Percentiles rank a stretch among this genome's conserved stretches.
These are phyloP conservation scores for Pagetopsis macropterus DNA, from an alignment of 2,797 vertebrate genomes.

Conservation along the genomic window DNA sequence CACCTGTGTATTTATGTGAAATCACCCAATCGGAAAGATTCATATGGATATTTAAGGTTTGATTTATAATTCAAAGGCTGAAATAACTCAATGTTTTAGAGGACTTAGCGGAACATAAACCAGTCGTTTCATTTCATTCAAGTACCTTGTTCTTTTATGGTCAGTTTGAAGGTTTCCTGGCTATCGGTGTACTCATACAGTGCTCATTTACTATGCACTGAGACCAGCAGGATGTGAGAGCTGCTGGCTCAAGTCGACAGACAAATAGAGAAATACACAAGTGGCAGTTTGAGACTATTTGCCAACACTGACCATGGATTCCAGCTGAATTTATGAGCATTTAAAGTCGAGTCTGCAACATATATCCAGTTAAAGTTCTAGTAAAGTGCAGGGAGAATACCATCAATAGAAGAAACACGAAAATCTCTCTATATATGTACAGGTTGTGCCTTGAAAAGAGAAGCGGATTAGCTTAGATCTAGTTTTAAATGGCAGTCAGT, in stretches of 20 bases:
- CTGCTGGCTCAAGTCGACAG: neutral
- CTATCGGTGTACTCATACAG: slow-evolving; percentile 10
- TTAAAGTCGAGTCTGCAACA: neutral
- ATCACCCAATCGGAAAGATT: slow-evolving; percentile 5
- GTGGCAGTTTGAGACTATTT: slow-evolving; percentile 10
- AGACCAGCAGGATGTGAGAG: slow-evolving; percentile 1
- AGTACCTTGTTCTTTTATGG: slow-evolving; percentile 13
- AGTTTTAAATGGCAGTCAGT: slow-evolving; percentile 38
- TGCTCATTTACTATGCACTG: slow-evolving; percentile 1
- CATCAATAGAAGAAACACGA: neutral
- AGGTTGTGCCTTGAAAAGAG: slow-evolving; percentile 36
- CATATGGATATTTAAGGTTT: neutral
- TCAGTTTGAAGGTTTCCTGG: slow-evolving; percentile 17
- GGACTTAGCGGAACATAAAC: neutral
- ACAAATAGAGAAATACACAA: neutral
- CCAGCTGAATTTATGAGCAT: slow-evolving; percentile 8
- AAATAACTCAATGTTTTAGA: neutral
- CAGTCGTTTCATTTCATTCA: slow-evolving; percentile 15
- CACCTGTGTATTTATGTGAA: neutral
- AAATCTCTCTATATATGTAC: slow-evolving; percentile 20
- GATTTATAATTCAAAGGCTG: neutral
- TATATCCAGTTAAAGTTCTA: slow-evolving; percentile 21
- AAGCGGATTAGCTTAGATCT: slow-evolving; percentile 9
- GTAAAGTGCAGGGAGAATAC: slow-evolving; percentile 67
- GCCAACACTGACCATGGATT: slow-evolving; percentile 40